phyloP scores from a whole-genome alignment of 2,113 vertebrate genomes.

The Rattus norvegicus region GRCr8 NC_086028.1:41894501-41895000 shows the following conservation, averaged over 20 bases:
- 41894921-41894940: background rate
- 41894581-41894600: background rate
- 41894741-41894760: background rate
- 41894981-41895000: background rate
- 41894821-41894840: background rate
- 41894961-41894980: background rate
- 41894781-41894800: background rate
- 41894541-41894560: conserved; percentile 18
- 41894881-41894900: background rate
- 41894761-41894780: background rate
- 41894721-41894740: background rate
- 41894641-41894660: conserved; percentile 13
- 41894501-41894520: conserved; percentile 49
- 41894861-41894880: background rate
- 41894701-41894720: background rate
- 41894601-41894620: background rate
- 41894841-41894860: background rate
- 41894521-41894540: background rate
- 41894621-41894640: conserved; percentile 25
- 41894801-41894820: background rate
- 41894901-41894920: no score
- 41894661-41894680: background rate
- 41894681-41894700: background rate
- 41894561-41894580: background rate
- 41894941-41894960: conserved; percentile 12